These are phyloP conservation scores for Dendrolimus kikuchii DNA, from an alignment of 1,140 invertebrate species.

Conservation along the genomic window DNA sequence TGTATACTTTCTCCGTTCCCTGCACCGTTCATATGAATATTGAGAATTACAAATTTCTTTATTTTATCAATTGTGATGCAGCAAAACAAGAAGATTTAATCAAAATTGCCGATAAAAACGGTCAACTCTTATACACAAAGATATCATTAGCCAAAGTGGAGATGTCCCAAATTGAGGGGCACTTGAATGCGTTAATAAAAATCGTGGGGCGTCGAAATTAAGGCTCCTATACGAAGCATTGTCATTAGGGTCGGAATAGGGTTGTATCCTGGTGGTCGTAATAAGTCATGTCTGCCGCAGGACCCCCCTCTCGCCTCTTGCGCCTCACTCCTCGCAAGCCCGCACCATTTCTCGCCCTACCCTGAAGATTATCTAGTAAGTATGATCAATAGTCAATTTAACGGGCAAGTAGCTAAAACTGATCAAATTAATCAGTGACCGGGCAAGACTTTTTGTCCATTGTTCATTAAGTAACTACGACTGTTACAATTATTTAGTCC, in stretches of 20 bases:
- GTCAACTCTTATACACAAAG: too few relatives aligned
- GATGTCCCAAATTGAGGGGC: constrained; percentile 45
- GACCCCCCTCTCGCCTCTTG: constrained; percentile 28
- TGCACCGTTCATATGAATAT: too few relatives aligned
- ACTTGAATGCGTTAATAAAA: constrained; percentile 65
- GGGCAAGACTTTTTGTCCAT: constrained; percentile 15
- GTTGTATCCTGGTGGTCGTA: constrained; percentile 62
- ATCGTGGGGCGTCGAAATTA: constrained; percentile 66
- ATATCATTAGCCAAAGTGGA: constrained; percentile 21
- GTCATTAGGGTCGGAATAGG: constrained; percentile 66
- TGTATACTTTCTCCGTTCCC: too few relatives aligned
- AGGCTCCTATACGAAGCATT: constrained; percentile 53
- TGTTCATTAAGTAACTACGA: constrained; percentile 11
- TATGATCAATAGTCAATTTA: constrained; percentile 60
- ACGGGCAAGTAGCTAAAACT: constrained; percentile 39
- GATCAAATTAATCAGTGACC: constrained; percentile 26
- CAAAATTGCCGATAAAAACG: too few relatives aligned
- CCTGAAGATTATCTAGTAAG: constrained; percentile 52
- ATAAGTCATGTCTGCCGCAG: constrained; percentile 67
- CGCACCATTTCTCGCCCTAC: constrained; percentile 40
- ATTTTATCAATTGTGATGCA: too few relatives aligned
- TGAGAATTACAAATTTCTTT: too few relatives aligned
- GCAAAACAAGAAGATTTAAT: too few relatives aligned
- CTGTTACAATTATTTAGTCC: neutral
- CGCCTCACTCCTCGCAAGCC: constrained; percentile 17